Conservation (phyloP, 2,113 vertebrate species). For the Gadus chalcogrammus region DNA sequence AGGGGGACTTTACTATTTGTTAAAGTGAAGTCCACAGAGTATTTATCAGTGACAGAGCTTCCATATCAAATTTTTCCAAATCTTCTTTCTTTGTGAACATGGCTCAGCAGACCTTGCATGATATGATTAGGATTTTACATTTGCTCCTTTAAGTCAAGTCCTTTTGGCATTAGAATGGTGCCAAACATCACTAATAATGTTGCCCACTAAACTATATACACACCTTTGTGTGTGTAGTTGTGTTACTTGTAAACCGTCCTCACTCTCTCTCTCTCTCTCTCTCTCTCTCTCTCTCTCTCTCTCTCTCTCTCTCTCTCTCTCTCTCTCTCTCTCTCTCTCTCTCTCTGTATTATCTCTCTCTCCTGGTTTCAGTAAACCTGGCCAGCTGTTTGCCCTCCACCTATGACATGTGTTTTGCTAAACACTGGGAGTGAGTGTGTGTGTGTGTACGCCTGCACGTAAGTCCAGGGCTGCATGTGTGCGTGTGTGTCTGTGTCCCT, state of each 20-base stretch:
- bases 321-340: conserved; percentile 2
- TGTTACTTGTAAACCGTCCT: not conserved
- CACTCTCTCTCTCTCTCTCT: conserved; percentile 58
- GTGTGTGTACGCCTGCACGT: not conserved
- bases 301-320: conserved; percentile 3
- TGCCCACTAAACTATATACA: not conserved
- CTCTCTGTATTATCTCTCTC: conserved; percentile 35
- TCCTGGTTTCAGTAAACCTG: conserved; percentile 53
- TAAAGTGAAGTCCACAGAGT: too few species aligned
- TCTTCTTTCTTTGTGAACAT: too few species aligned
- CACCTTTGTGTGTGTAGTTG: not conserved
- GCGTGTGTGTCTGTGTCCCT: not conserved
- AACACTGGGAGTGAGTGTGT: conserved; percentile 34
- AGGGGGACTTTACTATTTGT: too few species aligned
- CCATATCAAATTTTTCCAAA: too few species aligned
- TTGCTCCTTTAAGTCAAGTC: too few species aligned
- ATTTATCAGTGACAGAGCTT: too few species aligned
- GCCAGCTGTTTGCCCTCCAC: conserved; percentile 67
- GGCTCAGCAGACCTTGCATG: too few species aligned
- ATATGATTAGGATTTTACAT: too few species aligned
- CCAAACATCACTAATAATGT: too few species aligned
- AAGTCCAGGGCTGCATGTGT: not conserved
- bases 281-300: conserved; percentile 48
- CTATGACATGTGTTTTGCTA: conserved; percentile 67
- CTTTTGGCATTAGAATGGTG: too few species aligned